Percentiles rank a stretch among this genome's conserved stretches.
Evolutionary conservation across 1,140 invertebrate genomes (phyloP).

Genomic region (Penaeus chinensis): DNA sequence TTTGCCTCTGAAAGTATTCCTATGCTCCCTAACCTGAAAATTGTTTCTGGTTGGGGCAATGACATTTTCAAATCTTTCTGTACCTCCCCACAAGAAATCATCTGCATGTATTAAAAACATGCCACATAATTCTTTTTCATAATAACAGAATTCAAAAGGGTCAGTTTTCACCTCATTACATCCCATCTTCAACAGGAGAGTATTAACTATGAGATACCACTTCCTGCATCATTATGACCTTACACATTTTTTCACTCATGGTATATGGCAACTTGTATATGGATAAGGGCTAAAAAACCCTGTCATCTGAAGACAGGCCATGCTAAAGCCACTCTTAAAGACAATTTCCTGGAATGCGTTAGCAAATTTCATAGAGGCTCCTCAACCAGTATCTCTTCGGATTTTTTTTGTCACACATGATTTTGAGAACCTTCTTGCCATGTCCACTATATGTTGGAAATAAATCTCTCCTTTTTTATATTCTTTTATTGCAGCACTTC

Average conservation of each 20-base stretch:
- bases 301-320: background rate
- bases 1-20: background rate
- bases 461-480: conserved; percentile 5
- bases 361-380: background rate
- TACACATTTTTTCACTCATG: background rate
- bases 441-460: background rate
- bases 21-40: too few relatives aligned
- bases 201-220: background rate
- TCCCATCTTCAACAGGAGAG: too few relatives aligned
- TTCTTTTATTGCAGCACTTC: background rate
- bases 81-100: too few relatives aligned
- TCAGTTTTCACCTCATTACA: too few relatives aligned
- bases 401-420: background rate
- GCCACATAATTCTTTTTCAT: too few relatives aligned
- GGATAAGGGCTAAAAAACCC: background rate
- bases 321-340: too few relatives aligned
- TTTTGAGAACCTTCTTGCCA: conserved; percentile 3
- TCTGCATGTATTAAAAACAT: too few relatives aligned
- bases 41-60: too few relatives aligned
- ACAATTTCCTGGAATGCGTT: background rate
- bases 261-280: background rate
- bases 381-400: background rate
- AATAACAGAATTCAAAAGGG: too few relatives aligned
- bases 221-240: background rate
- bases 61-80: too few relatives aligned